Percentiles rank a stretch among this genome's conserved stretches.
These are phyloP conservation scores for Acrobasis repandana DNA, from an alignment of 2,888 invertebrate species.

Conservation along the genomic window DNA sequence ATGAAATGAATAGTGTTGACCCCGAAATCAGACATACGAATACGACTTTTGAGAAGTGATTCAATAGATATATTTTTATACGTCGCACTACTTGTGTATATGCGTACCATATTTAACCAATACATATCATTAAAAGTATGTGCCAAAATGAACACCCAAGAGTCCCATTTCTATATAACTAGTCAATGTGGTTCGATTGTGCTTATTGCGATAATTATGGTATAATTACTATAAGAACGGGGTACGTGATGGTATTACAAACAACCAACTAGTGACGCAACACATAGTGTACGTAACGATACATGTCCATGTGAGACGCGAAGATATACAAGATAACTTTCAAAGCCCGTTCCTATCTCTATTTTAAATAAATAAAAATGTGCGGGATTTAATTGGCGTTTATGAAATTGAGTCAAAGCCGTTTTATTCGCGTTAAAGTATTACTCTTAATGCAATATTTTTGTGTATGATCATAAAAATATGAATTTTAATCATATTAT, in stretches of 20 bases:
- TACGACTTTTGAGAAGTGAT: constrained; percentile 24
- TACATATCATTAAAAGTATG: constrained; percentile 65
- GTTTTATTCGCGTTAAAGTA: constrained; percentile 44
- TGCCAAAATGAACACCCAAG: constrained; percentile 60
- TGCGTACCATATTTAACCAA: constrained; percentile 40
- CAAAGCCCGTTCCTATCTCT: constrained; percentile 36
- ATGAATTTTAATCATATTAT: constrained; percentile 61
- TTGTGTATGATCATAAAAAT: constrained; percentile 59
- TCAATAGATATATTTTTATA: constrained; percentile 48
- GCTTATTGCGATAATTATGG: constrained; percentile 35
- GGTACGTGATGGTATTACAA: constrained; percentile 38
- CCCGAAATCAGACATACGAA: constrained; percentile 31
- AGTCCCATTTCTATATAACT: constrained; percentile 57
- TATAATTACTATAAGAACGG: constrained; percentile 35
- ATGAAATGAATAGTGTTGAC: constrained; percentile 34
- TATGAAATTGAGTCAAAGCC: constrained; percentile 35
- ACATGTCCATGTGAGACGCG: constrained; percentile 14
- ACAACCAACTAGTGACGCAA: constrained; percentile 33
- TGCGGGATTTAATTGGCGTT: constrained; percentile 28
- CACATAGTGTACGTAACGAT: constrained; percentile 21
- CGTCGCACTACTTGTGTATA: constrained; percentile 38
- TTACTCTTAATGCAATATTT: constrained; percentile 58
- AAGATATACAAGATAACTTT: constrained; percentile 25
- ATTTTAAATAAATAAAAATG: constrained; percentile 32
- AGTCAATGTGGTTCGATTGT: constrained; percentile 33